phyloP scores from a whole-genome alignment of 2,113 vertebrate species.

The Microcebus tavaratra region DNA sequence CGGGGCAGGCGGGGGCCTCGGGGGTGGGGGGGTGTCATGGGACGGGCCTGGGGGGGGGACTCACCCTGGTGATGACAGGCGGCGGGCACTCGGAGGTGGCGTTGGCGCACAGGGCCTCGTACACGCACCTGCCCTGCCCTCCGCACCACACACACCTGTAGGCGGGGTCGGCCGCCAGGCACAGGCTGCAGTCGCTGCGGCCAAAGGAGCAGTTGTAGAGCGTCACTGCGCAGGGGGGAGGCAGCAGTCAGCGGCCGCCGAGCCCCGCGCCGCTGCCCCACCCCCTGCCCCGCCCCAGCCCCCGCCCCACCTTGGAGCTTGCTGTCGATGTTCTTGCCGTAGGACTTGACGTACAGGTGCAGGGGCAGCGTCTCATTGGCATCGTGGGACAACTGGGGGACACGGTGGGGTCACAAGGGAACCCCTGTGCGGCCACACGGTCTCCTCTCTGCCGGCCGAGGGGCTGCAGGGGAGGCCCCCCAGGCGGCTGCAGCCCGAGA shows the following conservation, averaged over 20 bases:
- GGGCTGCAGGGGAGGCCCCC: not conserved
- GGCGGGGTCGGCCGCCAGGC: constrained; percentile 85
- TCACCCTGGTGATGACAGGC: constrained; percentile 91
- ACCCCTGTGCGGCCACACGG: accelerated
- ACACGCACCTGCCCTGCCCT: constrained; percentile 86
- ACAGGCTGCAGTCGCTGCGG: constrained; percentile 95
- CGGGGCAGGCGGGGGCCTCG: accelerated
- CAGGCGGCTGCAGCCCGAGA: no score
- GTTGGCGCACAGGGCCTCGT: constrained; percentile 83
- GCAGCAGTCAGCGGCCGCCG: accelerated
- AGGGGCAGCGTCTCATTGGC: constrained; percentile 90
- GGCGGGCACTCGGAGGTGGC: constrained; percentile 85
- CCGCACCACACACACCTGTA: constrained; percentile 95
- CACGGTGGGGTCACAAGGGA: not conserved
- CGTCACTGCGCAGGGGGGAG: constrained; percentile 85
- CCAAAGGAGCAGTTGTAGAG: constrained; percentile 96
- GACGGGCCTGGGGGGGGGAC: not conserved
- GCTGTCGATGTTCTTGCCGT: constrained; percentile 92
- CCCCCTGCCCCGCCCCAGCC: not conserved
- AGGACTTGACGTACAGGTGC: constrained; percentile 90
- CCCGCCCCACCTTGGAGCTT: constrained; percentile 90
- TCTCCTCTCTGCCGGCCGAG: no score
- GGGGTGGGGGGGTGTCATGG: accelerated
- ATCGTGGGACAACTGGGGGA: constrained; percentile 87
- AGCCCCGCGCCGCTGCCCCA: accelerated